A percentile compares a stretch with the other conserved stretches of the same genome.
These are phyloP conservation scores for Rhabdomys pumilio DNA, from an alignment of 2,797 vertebrate species.

Conservation along the genomic window DNA sequence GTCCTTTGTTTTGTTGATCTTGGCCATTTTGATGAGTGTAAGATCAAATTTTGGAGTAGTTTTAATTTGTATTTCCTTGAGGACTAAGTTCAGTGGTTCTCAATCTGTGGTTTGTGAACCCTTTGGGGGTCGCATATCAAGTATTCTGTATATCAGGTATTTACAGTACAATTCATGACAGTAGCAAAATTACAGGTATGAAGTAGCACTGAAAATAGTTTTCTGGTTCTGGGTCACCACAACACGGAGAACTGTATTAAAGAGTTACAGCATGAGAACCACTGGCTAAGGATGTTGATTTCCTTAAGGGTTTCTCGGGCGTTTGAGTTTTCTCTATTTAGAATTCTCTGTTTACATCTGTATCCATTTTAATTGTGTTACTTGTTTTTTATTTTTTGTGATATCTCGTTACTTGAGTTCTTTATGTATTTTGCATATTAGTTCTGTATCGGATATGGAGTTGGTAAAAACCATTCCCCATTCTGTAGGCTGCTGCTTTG, in stretches of 20 bases:
- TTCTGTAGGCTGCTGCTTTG: neutral
- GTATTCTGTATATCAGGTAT: neutral
- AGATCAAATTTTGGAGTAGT: neutral
- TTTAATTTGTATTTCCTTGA: neutral
- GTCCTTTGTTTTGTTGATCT: neutral
- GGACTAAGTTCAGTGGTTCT: neutral
- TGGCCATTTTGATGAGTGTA: neutral
- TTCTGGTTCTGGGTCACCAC: neutral
- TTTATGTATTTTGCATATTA: neutral
- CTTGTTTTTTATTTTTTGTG: neutral
- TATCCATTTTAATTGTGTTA: neutral
- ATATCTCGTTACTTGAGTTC: neutral
- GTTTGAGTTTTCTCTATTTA: neutral
- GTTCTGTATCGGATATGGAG: neutral
- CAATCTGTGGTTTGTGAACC: neutral
- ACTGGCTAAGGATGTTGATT: neutral
- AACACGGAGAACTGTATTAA: neutral
- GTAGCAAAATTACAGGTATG: neutral
- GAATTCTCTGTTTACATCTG: neutral
- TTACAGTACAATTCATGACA: neutral
- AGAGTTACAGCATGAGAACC: neutral
- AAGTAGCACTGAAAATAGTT: neutral
- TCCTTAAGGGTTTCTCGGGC: neutral
- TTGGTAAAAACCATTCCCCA: neutral
- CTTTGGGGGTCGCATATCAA: neutral